phyloP scores from a whole-genome alignment of 2,797 vertebrate species.

The Schizopygopsis malacanthus region DNA sequence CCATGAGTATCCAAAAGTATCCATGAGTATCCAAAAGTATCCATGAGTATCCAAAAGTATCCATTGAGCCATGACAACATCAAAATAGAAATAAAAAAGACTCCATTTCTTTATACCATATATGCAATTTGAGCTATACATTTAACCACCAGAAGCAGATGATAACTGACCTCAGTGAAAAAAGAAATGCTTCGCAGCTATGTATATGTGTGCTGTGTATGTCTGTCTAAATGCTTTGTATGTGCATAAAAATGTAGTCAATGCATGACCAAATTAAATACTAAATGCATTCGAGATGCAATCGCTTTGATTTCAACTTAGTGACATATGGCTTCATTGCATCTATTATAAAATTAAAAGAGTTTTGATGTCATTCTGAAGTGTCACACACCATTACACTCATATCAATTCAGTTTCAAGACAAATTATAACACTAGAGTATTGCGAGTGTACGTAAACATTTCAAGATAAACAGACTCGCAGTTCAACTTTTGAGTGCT shows the following conservation, averaged over 20 bases:
- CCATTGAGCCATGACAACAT: neutral
- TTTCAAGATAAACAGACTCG: conserved; percentile 16
- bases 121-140: neutral
- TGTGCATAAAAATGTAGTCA: neutral
- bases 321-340: conserved; percentile 4
- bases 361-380: conserved; percentile 12
- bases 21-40: too few relatives aligned
- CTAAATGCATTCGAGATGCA: neutral
- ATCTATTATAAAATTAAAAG: conserved; percentile 21
- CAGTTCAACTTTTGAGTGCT: conserved; percentile 10
- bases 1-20: too few relatives aligned
- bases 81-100: neutral
- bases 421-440: neutral
- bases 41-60: too few relatives aligned
- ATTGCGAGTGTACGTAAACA: neutral
- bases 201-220: neutral
- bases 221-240: neutral
- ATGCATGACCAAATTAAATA: neutral
- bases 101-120: neutral
- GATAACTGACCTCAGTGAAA: neutral
- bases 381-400: conserved; percentile 16
- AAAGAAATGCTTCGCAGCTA: neutral
- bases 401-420: conserved; percentile 11
- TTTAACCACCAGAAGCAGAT: neutral
- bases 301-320: neutral